These are phyloP conservation scores for Thunnus maccoyii DNA, from an alignment of 2,113 vertebrate genomes.

Conservation along the genomic window DNA sequence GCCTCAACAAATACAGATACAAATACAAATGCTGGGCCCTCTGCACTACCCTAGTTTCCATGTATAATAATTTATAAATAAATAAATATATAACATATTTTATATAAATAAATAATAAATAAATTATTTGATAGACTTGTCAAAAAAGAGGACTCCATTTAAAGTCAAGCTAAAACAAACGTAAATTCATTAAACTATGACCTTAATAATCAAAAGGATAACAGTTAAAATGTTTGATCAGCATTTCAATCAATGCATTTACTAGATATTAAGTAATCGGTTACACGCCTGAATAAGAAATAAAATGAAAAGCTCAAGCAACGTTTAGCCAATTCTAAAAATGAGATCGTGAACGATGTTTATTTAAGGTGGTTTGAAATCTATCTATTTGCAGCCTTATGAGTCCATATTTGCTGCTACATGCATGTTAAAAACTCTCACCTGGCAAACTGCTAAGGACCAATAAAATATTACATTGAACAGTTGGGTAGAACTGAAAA, in stretches of 20 bases:
- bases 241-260: background rate
- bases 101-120: background rate
- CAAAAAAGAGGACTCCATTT: background rate
- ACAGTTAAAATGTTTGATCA: background rate
- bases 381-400: no score
- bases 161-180: background rate
- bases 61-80: no score
- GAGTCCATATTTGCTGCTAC: no score
- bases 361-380: no score
- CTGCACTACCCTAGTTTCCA: no score
- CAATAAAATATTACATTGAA: background rate
- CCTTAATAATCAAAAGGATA: background rate
- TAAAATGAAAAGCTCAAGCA: background rate
- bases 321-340: no score
- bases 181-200: background rate
- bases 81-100: no score
- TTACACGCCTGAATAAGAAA: background rate
- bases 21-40: no score
- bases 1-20: no score
- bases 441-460: background rate
- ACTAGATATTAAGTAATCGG: background rate
- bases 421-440: no score
- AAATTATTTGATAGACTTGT: slow-evolving; percentile 10
- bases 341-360: no score
- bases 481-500: no score